Base-by-base conservation (phyloP, 2,797 vertebrate species). In the Pelodytes ibericus region DNA sequence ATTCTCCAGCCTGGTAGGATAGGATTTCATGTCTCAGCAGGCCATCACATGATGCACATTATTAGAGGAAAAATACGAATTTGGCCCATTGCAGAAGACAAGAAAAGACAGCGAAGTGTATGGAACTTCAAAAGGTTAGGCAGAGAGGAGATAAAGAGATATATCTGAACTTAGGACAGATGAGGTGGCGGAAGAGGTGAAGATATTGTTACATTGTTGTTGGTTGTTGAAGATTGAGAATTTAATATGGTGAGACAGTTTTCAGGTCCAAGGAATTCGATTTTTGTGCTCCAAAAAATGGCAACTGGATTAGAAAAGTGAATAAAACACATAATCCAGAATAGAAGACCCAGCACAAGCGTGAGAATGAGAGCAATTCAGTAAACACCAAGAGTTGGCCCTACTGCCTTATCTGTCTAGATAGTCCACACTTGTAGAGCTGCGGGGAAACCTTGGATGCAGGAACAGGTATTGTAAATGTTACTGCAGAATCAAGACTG, bases 1-100 rank as follows among this genome's bases (percentile, higher is more conserved):
- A 33, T 57, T 65, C 56, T 65, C 15, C 53, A 61, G 75, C 69
- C 75, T 78, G 64, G 27, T 39, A 65, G 68, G 69, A 77, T 26
- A 77, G 51, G 75, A 65, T 64, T 26, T 30, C 4, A 77, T 20
- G 4, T 20, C 47, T 77, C 68, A 77, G 25, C 49, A 65, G 20
- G 15, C 29, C 67, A 36, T 36, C 33, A 36, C 27, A 33, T 31
- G n/a, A 57, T 18, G 65, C 18, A n/a, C 49, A 24, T 63, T 66
- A 59, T 31, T 24, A 58, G 15, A n/a, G 11, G 18, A 4, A 64
- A 25, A 31, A 71, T 30, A 15, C 15, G 27, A 36, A 47, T 20
- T 11, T 13, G 51, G 69, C 57, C 61, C 72, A 53, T 60, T 51
- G 39, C 75, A 60, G 59, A 25, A 18, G 41, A 60, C 69, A 26